phyloP scores from a whole-genome alignment of 2,888 invertebrate species.

The Drosophila colorata region DNA sequence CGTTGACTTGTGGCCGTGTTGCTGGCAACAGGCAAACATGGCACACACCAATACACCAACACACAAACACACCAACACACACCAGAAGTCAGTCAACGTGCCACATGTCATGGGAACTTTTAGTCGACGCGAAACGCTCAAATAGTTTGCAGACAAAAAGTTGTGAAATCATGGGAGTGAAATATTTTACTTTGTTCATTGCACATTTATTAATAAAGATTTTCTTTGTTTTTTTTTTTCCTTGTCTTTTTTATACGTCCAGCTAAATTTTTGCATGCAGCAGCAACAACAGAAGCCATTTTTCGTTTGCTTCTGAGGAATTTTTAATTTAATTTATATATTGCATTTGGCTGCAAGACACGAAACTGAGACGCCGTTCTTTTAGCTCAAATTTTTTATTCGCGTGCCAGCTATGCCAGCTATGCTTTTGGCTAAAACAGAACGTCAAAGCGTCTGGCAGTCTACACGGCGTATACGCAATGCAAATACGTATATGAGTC shows the following conservation, averaged over 20 bases:
- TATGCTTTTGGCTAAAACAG: constrained; percentile 11
- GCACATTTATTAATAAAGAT: constrained; percentile 75
- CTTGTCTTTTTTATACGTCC: constrained; percentile 1
- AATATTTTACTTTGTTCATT: constrained; percentile 73
- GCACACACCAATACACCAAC: constrained; percentile 21
- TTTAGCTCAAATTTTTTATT: constrained; percentile 11
- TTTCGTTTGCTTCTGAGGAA: constrained; percentile 37
- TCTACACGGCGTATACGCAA: constrained; percentile 38
- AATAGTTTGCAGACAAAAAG: constrained; percentile 44
- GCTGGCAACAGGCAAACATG: constrained; percentile 40
- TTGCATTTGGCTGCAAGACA: constrained; percentile 41
- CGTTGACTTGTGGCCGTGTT: constrained; percentile 66
- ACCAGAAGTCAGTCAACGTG: constrained; percentile 50
- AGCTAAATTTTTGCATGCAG: constrained; percentile 30
- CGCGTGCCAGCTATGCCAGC: constrained; percentile 22
- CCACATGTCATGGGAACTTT: constrained; percentile 77
- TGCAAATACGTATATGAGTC: constrained; percentile 28
- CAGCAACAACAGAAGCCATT: background rate
- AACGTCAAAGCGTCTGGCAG: constrained; percentile 2
- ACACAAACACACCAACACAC: constrained; percentile 17
- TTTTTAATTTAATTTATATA: constrained; percentile 68
- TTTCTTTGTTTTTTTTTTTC: constrained; percentile 28
- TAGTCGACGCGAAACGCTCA: constrained; percentile 49
- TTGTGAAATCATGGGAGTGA: constrained; percentile 77
- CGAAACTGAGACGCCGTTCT: constrained; percentile 23